Conservation (phyloP, 64 coral and sea anemone genomes). For the Pachyseris speciosa region DNA sequence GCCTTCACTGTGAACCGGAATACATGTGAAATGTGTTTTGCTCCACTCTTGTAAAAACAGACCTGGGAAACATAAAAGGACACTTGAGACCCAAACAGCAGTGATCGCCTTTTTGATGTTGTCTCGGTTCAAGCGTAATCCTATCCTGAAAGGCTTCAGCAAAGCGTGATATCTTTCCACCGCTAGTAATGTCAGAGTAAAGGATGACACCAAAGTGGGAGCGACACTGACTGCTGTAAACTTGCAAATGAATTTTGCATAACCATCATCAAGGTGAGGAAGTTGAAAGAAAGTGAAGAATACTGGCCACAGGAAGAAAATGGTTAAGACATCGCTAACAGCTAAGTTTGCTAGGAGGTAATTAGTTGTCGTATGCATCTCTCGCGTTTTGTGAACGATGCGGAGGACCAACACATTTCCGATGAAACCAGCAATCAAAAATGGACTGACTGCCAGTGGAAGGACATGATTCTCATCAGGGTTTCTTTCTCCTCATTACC, state of each 20-base stretch:
- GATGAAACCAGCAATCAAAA: background rate
- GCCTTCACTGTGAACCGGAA: background rate
- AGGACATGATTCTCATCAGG: too few species aligned
- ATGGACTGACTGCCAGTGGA: background rate
- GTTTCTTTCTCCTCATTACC: too few species aligned
- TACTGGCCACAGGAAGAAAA: background rate
- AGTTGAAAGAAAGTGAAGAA: too few species aligned
- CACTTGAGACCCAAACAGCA: background rate
- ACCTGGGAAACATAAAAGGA: background rate
- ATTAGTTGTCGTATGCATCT: background rate
- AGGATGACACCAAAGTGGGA: background rate
- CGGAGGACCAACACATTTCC: background rate
- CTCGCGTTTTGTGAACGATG: conserved; percentile 16
- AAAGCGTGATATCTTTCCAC: background rate
- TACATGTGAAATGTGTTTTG: background rate
- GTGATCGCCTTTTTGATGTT: background rate
- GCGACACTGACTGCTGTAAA: background rate
- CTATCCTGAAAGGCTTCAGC: background rate
- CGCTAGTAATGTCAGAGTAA: background rate
- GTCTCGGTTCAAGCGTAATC: background rate
- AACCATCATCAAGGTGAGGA: too few species aligned
- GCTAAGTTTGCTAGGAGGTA: conserved; percentile 31
- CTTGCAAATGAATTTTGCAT: too few species aligned
- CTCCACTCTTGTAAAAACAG: background rate
- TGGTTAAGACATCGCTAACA: background rate